Evolutionary conservation across 2,888 invertebrate genomes (phyloP).

Genomic region (Cosmia pyralina): DNA sequence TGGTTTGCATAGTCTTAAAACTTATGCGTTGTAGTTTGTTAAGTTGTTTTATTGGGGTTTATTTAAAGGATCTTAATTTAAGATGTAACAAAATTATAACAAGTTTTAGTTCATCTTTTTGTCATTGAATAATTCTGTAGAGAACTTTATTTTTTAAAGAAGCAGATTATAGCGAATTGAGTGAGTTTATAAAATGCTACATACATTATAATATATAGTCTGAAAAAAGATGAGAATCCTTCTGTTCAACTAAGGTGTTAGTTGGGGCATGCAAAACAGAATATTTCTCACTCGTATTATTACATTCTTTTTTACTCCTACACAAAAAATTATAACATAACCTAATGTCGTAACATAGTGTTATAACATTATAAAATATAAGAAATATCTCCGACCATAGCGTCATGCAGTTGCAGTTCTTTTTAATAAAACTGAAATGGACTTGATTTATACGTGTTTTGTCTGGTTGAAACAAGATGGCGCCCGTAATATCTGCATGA

Average conservation of each 20-base stretch:
- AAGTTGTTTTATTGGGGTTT: constrained; percentile 22
- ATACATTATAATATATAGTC: no score
- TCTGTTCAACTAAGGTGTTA: not conserved
- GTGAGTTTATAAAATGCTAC: not conserved
- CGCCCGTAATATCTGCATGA: constrained; percentile 81
- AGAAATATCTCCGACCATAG: constrained; percentile 53
- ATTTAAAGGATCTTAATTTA: constrained; percentile 5
- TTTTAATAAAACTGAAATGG: constrained; percentile 81
- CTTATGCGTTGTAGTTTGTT: constrained; percentile 22
- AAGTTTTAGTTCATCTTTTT: not conserved
- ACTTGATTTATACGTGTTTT: constrained; percentile 83
- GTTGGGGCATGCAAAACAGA: no score
- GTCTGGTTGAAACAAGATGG: constrained; percentile 82
- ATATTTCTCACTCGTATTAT: not conserved
- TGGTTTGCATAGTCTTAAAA: constrained; percentile 42
- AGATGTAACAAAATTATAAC: not conserved
- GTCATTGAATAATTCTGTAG: not conserved
- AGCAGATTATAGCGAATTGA: not conserved
- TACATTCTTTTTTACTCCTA: not conserved
- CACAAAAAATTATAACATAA: not conserved
- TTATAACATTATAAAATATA: constrained; percentile 25
- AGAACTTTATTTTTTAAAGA: no score
- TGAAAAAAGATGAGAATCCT: not conserved
- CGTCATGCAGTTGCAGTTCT: constrained; percentile 69
- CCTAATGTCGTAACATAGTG: not conserved